phyloP scores from a whole-genome alignment of 2,113 vertebrate species.

The Balaenoptera acutorostrata region DNA sequence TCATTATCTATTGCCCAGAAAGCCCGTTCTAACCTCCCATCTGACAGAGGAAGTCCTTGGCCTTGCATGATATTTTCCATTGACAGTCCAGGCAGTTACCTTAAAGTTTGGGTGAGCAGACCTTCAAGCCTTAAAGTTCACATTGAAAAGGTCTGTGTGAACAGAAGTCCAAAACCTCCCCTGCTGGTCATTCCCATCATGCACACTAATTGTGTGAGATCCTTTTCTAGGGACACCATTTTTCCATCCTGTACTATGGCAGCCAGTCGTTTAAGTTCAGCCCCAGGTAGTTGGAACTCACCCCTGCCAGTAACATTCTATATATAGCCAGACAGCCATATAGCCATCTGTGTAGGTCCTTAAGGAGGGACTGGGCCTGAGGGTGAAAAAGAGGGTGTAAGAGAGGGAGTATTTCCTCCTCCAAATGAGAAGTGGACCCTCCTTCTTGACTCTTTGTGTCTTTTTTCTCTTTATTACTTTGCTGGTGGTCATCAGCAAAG shows the following conservation, averaged over 20 bases:
- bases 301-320: too few relatives aligned
- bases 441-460: neutral
- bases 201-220: neutral
- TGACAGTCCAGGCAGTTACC: neutral
- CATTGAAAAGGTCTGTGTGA: neutral
- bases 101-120: neutral
- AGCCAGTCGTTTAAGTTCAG: neutral
- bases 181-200: too few relatives aligned
- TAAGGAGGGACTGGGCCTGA: neutral
- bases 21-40: neutral
- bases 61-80: neutral
- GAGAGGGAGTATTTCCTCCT: neutral
- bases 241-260: neutral
- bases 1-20: neutral
- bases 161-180: neutral
- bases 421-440: neutral
- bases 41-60: neutral
- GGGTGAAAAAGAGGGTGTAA: neutral
- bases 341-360: neutral
- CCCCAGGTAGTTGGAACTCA: too few relatives aligned
- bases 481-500: too few relatives aligned
- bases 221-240: neutral
- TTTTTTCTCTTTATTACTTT: neutral
- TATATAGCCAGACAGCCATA: neutral
- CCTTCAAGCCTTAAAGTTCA: neutral